Percentiles rank a stretch among this genome's conserved stretches.
Conservation (phyloP, 1,140 invertebrate genomes). For the Chironomus tepperi region DNA sequence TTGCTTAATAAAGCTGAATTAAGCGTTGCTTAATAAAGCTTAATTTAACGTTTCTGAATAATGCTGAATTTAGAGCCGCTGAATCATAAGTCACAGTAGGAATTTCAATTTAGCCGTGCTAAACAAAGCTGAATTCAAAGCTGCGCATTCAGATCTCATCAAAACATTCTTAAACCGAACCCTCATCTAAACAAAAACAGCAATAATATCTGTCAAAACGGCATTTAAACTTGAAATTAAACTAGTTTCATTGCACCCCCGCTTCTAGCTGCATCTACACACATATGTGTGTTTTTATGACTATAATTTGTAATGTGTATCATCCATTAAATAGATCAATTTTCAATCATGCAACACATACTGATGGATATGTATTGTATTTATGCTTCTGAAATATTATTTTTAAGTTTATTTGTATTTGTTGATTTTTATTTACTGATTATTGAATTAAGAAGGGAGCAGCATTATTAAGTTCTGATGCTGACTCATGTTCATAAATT, state of each 20-base stretch:
- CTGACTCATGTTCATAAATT: constrained; percentile 6
- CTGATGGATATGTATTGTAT: not conserved
- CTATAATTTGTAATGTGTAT: not conserved
- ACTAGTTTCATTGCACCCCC: not conserved
- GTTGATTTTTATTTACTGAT: too few species aligned
- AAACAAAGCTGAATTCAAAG: too few species aligned
- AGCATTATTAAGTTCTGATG: not conserved
- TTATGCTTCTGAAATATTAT: not conserved
- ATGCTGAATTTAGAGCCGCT: too few species aligned
- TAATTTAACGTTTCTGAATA: too few species aligned
- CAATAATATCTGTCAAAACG: not conserved
- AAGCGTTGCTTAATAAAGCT: too few species aligned
- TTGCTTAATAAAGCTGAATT: too few species aligned
- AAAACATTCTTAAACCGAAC: too few species aligned
- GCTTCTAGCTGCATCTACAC: not conserved
- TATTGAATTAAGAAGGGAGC: too few species aligned
- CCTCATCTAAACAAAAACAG: not conserved
- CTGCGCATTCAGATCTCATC: too few species aligned
- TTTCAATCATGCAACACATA: not conserved
- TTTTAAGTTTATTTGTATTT: not conserved
- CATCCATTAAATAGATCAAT: not conserved
- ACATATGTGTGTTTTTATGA: not conserved
- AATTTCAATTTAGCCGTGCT: too few species aligned
- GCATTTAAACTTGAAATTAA: not conserved
- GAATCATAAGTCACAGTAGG: too few species aligned